Percentiles rank a stretch among this genome's conserved stretches.
phyloP scores from a whole-genome alignment of 1,140 invertebrate species.

The Teleogryllus occipitalis region DNA sequence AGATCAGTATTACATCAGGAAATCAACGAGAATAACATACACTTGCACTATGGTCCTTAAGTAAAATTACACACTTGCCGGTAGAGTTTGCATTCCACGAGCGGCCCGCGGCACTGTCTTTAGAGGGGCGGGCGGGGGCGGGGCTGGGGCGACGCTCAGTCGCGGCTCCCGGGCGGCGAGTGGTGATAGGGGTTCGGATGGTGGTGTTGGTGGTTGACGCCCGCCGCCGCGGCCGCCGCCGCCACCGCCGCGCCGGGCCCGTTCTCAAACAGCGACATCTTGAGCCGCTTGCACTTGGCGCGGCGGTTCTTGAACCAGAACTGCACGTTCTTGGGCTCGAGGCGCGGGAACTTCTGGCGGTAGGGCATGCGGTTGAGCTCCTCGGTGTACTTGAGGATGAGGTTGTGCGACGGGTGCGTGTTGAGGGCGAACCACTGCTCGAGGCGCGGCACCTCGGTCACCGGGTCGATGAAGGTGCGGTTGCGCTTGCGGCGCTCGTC shows the following conservation, averaged over 20 bases:
- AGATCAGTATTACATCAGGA: not conserved
- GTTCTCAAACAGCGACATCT: constrained; percentile 68
- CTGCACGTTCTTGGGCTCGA: constrained; percentile 97
- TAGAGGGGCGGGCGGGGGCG: too few species aligned
- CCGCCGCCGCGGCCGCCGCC: not conserved
- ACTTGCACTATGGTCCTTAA: not conserved
- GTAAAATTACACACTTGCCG: not conserved
- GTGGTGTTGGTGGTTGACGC: constrained; percentile 12
- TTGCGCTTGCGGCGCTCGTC: constrained; percentile 88
- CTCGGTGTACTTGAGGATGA: constrained; percentile 94
- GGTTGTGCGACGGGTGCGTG: constrained; percentile 92
- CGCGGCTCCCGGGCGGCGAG: not conserved
- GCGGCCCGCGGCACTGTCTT: too few species aligned
- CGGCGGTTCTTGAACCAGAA: constrained; percentile 95
- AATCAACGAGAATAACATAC: not conserved
- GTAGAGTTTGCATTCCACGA: not conserved
- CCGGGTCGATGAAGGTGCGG: constrained; percentile 97
- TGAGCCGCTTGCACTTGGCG: constrained; percentile 90
- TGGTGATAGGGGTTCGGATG: constrained; percentile 2
- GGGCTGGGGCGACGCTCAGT: not conserved
- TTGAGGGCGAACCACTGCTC: constrained; percentile 97
- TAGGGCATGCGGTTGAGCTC: constrained; percentile 92
- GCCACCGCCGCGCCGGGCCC: not conserved
- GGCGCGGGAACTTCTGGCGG: constrained; percentile 88
- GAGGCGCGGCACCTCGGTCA: constrained; percentile 91